These are phyloP conservation scores for Agonopterix heracliana DNA, from an alignment of 2,888 invertebrate species.

Conservation along the genomic window DNA sequence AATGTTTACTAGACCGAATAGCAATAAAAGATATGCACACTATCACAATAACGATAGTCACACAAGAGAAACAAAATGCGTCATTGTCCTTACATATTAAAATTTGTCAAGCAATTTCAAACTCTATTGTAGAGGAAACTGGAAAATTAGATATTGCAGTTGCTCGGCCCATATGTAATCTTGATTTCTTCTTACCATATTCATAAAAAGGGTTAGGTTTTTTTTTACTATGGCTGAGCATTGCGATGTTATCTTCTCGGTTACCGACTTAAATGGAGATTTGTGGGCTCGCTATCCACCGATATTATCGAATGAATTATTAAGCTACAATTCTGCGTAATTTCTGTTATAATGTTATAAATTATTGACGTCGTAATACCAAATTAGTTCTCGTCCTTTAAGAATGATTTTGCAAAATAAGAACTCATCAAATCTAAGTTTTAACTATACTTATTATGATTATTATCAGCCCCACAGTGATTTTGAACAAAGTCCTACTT, in stretches of 20 bases:
- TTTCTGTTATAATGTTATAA: constrained; percentile 16
- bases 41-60: constrained; percentile 20
- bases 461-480: no score
- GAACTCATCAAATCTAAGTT: no score
- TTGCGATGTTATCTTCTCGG: constrained; percentile 29
- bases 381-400: not conserved
- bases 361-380: constrained; percentile 4
- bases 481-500: no score
- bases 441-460: no score
- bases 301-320: constrained; percentile 32
- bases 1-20: constrained; percentile 9
- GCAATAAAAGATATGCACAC: constrained; percentile 26
- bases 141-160: constrained; percentile 3
- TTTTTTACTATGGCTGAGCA: constrained; percentile 22
- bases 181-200: constrained; percentile 17
- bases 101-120: not conserved
- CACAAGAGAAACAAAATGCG: constrained; percentile 12
- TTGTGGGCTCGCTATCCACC: constrained; percentile 27
- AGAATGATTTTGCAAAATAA: no score
- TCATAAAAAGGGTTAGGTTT: constrained; percentile 19
- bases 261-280: constrained; percentile 36
- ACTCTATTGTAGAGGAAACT: constrained; percentile 1
- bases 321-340: constrained; percentile 23
- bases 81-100: not conserved
- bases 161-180: constrained; percentile 1